A percentile compares a stretch with the other conserved stretches of the same genome.
phyloP scores from a whole-genome alignment of 2,888 invertebrate genomes.

The Ophion costatus region DNA sequence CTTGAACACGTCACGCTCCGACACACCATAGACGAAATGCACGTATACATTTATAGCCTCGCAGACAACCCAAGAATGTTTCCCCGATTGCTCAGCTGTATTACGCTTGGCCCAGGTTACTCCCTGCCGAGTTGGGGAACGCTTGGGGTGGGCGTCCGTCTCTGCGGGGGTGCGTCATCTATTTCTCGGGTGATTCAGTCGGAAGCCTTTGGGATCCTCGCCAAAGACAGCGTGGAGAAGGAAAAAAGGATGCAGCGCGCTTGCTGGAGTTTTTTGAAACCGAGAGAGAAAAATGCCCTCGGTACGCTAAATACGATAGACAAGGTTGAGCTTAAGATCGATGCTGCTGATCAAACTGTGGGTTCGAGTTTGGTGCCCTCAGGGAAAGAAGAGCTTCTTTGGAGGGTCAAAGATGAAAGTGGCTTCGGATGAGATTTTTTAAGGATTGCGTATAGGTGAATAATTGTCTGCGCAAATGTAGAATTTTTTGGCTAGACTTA shows the following conservation, averaged over 20 bases:
- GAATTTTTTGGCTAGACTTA: too few relatives aligned
- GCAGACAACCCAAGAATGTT: conserved; percentile 42
- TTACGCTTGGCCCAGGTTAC: conserved; percentile 59
- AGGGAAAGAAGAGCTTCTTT: not conserved
- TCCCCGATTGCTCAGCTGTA: conserved; percentile 48
- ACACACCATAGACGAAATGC: conserved; percentile 29
- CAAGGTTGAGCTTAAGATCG: conserved; percentile 7
- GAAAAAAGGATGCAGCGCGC: conserved; percentile 17
- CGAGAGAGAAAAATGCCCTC: not conserved
- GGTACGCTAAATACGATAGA: not conserved
- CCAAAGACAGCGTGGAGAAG: conserved; percentile 30
- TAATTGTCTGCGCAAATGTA: too few relatives aligned
- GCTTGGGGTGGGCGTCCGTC: conserved; percentile 11
- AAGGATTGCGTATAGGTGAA: too few relatives aligned
- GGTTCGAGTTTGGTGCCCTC: not conserved
- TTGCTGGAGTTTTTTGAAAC: not conserved
- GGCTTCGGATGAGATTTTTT: not conserved
- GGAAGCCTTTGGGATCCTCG: conserved; percentile 14
- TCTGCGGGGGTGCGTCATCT: conserved; percentile 52
- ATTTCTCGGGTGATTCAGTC: conserved; percentile 59
- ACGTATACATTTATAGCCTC: conserved; percentile 9
- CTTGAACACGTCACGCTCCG: conserved; percentile 59
- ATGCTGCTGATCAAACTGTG: not conserved
- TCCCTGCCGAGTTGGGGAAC: conserved; percentile 41
- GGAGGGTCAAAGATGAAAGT: not conserved